Evolutionary conservation across 1,140 invertebrate genomes (phyloP).

Genomic region (Brachionus asplanchnoidis): DNA sequence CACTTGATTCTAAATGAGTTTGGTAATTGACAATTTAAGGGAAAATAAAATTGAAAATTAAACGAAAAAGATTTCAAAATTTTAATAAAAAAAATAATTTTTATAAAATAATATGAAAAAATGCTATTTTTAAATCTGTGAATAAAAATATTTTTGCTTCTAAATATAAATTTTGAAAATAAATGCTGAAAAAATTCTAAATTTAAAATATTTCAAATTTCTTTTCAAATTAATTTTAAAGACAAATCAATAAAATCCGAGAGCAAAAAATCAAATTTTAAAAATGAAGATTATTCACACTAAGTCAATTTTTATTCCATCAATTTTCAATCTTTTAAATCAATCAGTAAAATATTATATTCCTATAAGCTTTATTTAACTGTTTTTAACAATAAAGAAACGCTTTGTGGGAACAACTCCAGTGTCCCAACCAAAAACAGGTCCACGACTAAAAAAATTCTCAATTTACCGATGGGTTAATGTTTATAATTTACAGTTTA

Average conservation of each 20-base stretch:
- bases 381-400: not conserved
- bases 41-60: not conserved
- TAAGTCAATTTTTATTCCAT: too few species aligned
- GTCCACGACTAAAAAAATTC: conserved; percentile 69
- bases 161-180: not conserved
- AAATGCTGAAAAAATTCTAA: too few species aligned
- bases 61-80: not conserved
- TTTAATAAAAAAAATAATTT: too few species aligned
- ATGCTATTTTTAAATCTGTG: not conserved
- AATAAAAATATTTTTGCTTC: not conserved
- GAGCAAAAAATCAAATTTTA: too few species aligned
- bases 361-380: not conserved
- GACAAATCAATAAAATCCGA: too few species aligned
- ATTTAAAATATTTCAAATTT: not conserved
- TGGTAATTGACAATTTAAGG: too few species aligned
- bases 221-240: not conserved
- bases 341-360: not conserved
- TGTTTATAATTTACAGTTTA: not conserved
- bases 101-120: not conserved
- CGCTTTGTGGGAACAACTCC: not conserved
- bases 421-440: not conserved
- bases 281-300: too few species aligned
- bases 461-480: conserved; percentile 72
- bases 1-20: too few species aligned
- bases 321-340: not conserved